A percentile compares a stretch with the other conserved stretches of the same genome.
phyloP scores from a whole-genome alignment of 2,113 vertebrate species.

The Zonotrichia leucophrys region DNA sequence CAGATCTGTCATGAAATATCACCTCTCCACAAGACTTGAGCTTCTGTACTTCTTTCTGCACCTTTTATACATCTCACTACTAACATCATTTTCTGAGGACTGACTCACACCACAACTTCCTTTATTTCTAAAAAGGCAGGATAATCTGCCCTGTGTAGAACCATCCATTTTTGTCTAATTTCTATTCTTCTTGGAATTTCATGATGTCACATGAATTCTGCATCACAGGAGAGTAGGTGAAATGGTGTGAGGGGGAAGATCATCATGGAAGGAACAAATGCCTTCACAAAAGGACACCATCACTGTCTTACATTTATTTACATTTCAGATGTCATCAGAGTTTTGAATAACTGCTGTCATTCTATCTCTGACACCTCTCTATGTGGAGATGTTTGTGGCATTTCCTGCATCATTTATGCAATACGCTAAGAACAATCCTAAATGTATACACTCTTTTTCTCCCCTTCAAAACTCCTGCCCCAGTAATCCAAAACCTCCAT shows the following conservation, averaged over 20 bases:
- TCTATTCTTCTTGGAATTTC: slow-evolving; percentile 8
- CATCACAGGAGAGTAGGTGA: background rate
- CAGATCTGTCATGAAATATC: background rate
- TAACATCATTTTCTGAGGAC: background rate
- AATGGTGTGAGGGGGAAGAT: background rate
- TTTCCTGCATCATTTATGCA: background rate
- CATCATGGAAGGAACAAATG: background rate
- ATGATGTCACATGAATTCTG: background rate
- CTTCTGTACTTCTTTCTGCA: background rate
- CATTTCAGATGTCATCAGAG: background rate
- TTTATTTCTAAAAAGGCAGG: slow-evolving; percentile 17
- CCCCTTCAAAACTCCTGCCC: background rate
- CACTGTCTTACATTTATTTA: background rate
- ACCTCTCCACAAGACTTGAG: background rate
- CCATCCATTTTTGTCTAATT: background rate
- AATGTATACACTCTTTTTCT: background rate
- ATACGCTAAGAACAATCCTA: background rate
- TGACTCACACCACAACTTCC: background rate
- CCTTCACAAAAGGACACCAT: slow-evolving; percentile 15
- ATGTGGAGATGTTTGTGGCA: background rate
- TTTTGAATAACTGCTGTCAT: background rate
- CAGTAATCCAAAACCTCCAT: background rate
- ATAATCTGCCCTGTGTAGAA: background rate
- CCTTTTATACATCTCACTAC: background rate
- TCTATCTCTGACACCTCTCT: background rate